Evolutionary conservation across 2,113 vertebrate species (phyloP).

Genomic region (Lycocorax pyrrhopterus): DNA sequence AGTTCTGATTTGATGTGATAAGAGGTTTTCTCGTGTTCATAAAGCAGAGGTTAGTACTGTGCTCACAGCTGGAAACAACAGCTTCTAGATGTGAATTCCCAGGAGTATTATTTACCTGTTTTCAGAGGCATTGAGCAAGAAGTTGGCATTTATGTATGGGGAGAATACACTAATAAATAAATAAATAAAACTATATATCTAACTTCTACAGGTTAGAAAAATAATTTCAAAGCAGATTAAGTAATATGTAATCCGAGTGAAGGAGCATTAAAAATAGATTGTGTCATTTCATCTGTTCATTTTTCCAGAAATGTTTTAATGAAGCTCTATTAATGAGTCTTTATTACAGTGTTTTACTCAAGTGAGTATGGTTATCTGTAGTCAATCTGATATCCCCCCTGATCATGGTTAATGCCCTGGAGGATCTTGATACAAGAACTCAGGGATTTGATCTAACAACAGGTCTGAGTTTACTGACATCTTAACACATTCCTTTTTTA

Average conservation of each 20-base stretch:
- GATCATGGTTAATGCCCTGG: background rate
- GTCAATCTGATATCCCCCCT: background rate
- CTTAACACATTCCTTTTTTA: background rate
- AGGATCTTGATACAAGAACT: background rate
- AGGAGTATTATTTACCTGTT: background rate
- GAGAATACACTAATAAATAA: background rate
- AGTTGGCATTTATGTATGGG: background rate
- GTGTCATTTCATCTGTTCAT: background rate
- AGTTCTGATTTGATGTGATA: slow-evolving; percentile 35
- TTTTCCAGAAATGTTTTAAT: background rate
- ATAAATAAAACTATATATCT: background rate
- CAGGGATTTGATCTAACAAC: background rate
- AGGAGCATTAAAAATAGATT: background rate
- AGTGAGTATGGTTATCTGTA: background rate
- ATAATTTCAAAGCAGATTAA: background rate
- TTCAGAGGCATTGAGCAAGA: background rate
- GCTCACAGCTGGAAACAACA: background rate
- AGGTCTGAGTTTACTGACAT: background rate
- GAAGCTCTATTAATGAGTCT: background rate
- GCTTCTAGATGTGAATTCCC: background rate
- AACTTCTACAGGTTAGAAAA: background rate
- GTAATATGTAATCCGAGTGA: background rate
- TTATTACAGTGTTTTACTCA: background rate
- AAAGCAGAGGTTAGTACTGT: background rate
- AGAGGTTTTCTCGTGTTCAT: background rate